These are phyloP conservation scores for Ictidomys tridecemlineatus DNA, from an alignment of 2,113 vertebrate species.

Conservation along the genomic window DNA sequence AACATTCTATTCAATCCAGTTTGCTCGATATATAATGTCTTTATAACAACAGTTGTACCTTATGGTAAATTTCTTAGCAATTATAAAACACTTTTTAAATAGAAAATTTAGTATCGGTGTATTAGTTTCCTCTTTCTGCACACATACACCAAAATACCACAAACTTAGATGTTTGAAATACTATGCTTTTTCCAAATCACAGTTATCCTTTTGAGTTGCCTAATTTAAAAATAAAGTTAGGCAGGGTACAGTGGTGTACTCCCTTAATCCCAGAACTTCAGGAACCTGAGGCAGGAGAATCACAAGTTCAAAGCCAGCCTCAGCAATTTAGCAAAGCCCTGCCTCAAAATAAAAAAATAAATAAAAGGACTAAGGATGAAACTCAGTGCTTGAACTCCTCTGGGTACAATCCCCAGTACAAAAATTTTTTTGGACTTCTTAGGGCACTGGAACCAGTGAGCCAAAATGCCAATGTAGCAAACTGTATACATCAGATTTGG, in stretches of 20 bases:
- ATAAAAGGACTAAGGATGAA: too few relatives aligned
- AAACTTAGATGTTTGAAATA: background rate
- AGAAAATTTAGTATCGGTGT: background rate
- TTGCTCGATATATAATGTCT: background rate
- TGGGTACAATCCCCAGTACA: too few relatives aligned
- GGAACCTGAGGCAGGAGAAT: too few relatives aligned
- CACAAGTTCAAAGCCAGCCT: too few relatives aligned
- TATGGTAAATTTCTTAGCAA: background rate
- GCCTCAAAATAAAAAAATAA: too few relatives aligned
- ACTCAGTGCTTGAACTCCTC: too few relatives aligned
- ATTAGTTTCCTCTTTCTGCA: background rate
- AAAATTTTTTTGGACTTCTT: slow-evolving; percentile 27
- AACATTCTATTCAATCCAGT: background rate
- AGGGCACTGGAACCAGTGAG: background rate
- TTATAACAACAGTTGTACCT: background rate
- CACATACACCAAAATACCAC: background rate
- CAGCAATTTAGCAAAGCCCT: too few relatives aligned
- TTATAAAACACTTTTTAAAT: slow-evolving; percentile 6
- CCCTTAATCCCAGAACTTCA: too few relatives aligned
- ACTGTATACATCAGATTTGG: background rate
- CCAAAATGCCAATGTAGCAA: background rate
- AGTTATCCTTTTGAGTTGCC: background rate
- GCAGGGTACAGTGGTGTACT: too few relatives aligned
- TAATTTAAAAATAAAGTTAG: background rate
- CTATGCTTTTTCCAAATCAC: background rate